Evolutionary conservation across 2,888 invertebrate genomes (phyloP).

Genomic region (Synergus itoensis): DNA sequence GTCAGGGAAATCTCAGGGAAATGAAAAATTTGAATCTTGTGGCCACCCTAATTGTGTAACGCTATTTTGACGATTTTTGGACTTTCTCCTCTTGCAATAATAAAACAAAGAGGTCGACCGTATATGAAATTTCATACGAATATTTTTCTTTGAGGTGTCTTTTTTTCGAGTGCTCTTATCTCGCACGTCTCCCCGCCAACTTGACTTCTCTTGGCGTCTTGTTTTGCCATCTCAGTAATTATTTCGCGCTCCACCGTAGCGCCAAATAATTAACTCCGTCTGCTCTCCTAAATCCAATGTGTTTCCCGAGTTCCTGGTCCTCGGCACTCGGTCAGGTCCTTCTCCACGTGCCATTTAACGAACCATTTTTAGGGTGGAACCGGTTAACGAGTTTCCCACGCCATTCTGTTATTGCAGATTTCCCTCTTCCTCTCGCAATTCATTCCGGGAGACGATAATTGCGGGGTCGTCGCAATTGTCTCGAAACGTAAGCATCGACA

Average conservation of each 20-base stretch:
- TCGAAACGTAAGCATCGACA: constrained; percentile 38
- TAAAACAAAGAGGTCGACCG: no score
- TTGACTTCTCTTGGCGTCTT: constrained; percentile 46
- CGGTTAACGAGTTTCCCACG: constrained; percentile 53
- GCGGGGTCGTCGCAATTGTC: constrained; percentile 39
- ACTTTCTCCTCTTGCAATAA: no score
- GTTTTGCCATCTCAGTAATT: constrained; percentile 56
- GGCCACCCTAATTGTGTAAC: no score
- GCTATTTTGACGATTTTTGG: no score
- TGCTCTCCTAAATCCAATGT: constrained; percentile 58
- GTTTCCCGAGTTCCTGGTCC: constrained; percentile 43
- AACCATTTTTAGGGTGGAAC: constrained; percentile 58
- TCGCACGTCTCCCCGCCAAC: constrained; percentile 12
- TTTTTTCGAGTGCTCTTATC: constrained; percentile 33
- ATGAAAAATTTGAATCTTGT: no score
- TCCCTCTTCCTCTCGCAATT: constrained; percentile 41
- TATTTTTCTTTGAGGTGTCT: constrained; percentile 20
- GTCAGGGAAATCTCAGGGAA: no score
- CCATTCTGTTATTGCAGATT: constrained; percentile 43
- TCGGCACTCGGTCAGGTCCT: constrained; percentile 5
- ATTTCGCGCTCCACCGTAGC: constrained; percentile 54
- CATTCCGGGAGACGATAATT: constrained; percentile 34
- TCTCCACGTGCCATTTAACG: constrained; percentile 61
- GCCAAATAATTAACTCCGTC: constrained; percentile 58
- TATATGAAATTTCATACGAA: no score